Evolutionary conservation across 2,888 invertebrate species (phyloP).

Genomic region (Lamproptera curius): DNA sequence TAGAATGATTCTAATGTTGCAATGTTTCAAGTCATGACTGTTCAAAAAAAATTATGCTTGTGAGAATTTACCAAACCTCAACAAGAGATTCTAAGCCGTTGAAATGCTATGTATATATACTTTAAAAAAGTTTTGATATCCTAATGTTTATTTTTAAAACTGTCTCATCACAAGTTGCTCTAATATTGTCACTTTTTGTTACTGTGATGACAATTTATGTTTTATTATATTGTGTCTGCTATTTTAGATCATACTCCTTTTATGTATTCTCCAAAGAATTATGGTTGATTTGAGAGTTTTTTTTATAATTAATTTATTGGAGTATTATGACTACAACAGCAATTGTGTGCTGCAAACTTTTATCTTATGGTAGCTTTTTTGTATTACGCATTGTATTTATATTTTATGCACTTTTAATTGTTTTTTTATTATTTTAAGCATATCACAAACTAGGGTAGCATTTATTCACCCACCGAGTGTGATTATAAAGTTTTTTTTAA

Average conservation of each 20-base stretch:
- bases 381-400: background rate
- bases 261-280: too few relatives aligned
- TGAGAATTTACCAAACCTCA: background rate
- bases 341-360: too few relatives aligned
- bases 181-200: background rate
- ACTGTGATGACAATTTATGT: background rate
- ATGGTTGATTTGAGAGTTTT: too few relatives aligned
- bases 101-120: too few relatives aligned
- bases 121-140: too few relatives aligned
- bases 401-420: background rate
- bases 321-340: too few relatives aligned
- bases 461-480: slow-evolving; percentile 16
- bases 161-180: too few relatives aligned
- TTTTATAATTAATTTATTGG: too few relatives aligned
- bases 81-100: background rate
- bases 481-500: background rate
- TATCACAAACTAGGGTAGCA: slow-evolving; percentile 12
- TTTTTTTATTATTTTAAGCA: background rate
- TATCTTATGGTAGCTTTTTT: background rate
- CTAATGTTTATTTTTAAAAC: too few relatives aligned
- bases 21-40: background rate
- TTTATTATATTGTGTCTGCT: too few relatives aligned
- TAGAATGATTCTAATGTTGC: background rate
- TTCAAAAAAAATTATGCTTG: background rate
- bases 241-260: too few relatives aligned